phyloP scores from a whole-genome alignment of 2,797 vertebrate species.

The Diplodus sargus region DNA sequence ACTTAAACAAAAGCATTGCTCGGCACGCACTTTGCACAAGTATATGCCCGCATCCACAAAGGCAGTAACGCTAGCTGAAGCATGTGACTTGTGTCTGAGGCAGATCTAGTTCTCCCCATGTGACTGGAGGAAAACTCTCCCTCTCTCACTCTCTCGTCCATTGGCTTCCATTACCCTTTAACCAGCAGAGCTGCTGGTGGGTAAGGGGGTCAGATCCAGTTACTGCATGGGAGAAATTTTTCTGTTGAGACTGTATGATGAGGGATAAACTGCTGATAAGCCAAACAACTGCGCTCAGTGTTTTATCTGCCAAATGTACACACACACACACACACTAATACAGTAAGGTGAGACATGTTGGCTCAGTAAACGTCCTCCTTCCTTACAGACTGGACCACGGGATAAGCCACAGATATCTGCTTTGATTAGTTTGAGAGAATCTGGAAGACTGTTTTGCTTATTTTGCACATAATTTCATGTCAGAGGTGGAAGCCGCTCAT shows the following conservation, averaged over 20 bases:
- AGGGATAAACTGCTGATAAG: conserved; percentile 59
- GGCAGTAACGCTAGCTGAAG: conserved; percentile 40
- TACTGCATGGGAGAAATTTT: conserved; percentile 60
- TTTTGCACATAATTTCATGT: background rate
- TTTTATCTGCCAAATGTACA: conserved; percentile 54
- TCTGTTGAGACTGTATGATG: conserved; percentile 55
- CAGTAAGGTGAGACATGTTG: conserved; percentile 35
- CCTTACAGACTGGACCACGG: background rate
- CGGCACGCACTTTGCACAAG: background rate
- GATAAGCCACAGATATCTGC: background rate
- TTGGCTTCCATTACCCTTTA: conserved; percentile 69
- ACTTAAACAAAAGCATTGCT: conserved; percentile 16
- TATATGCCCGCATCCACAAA: conserved; percentile 36
- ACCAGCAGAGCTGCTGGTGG: conserved; percentile 62
- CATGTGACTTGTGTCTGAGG: conserved; percentile 63
- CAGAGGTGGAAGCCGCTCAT: conserved; percentile 3
- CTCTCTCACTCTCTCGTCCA: conserved; percentile 11
- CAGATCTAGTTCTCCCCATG: conserved; percentile 69
- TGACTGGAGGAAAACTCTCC: conserved; percentile 56
- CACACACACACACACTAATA: conserved; percentile 1
- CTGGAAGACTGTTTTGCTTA: background rate
- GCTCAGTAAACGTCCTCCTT: conserved; percentile 8
- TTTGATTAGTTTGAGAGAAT: conserved; percentile 21
- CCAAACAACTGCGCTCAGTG: conserved; percentile 51
- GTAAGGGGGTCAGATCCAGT: conserved; percentile 56